These are phyloP conservation scores for Phrynocephalus vlangalii DNA, from an alignment of 2,797 vertebrate genomes.

Conservation along the genomic window DNA sequence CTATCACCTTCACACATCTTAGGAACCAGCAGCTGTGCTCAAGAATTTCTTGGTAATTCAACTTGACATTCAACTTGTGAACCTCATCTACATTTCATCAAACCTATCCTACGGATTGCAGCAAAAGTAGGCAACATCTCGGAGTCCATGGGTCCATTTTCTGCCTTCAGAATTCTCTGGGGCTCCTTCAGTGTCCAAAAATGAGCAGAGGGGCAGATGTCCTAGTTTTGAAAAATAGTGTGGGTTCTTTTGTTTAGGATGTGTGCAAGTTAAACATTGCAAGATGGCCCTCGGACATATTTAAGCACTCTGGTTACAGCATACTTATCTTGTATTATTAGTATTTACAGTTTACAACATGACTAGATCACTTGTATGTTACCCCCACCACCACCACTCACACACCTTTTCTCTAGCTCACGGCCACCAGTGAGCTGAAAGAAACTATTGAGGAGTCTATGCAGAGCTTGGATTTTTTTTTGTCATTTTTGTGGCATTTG, in stretches of 20 bases:
- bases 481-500: constrained; percentile 22
- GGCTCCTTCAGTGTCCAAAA: no score
- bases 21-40: not conserved
- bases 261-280: no score
- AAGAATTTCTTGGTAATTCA: not conserved
- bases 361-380: not conserved
- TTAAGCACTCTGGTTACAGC: not conserved
- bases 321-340: constrained; percentile 24
- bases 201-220: no score
- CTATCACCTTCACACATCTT: not conserved
- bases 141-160: no score
- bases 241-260: no score
- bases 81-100: not conserved
- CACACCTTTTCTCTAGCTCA: not conserved
- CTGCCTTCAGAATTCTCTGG: no score
- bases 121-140: no score
- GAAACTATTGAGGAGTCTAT: constrained; percentile 18
- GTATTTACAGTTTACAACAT: not conserved
- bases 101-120: not conserved
- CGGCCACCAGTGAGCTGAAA: constrained; percentile 27
- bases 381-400: not conserved
- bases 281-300: no score
- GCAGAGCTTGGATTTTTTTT: not conserved
- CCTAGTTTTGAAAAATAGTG: no score
- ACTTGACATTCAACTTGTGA: not conserved